Percentiles rank a stretch among this genome's conserved stretches.
phyloP scores from a whole-genome alignment of 1,140 invertebrate species.

The Littorina saxatilis region DNA sequence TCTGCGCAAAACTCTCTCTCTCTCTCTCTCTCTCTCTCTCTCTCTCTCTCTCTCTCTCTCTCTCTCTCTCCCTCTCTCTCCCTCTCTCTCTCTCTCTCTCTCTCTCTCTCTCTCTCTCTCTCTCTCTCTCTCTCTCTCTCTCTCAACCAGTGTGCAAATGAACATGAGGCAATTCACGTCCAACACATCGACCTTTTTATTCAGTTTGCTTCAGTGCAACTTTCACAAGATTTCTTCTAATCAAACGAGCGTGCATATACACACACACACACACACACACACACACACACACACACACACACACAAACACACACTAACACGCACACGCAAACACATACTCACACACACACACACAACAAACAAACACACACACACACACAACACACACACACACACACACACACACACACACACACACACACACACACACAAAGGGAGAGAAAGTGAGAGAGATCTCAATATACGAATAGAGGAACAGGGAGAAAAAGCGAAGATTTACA shows the following conservation, averaged over 20 bases:
- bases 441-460: background rate
- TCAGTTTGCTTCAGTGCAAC: no score
- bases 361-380: slow-evolving; percentile 23
- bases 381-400: slow-evolving; percentile 23
- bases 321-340: background rate
- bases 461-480: background rate
- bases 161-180: background rate
- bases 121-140: background rate
- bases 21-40: no score
- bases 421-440: no score
- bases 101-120: background rate
- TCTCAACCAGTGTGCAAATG: no score
- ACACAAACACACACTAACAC: slow-evolving; percentile 16
- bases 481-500: background rate
- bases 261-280: slow-evolving; percentile 4
- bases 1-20: no score
- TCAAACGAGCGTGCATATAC: no score
- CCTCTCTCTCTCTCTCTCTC: background rate
- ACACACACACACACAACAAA: slow-evolving; percentile 17
- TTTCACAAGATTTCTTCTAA: no score
- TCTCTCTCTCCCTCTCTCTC: background rate
- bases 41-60: no score
- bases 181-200: no score
- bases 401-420: slow-evolving; percentile 23
- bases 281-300: slow-evolving; percentile 21